Percentiles rank a stretch among this genome's conserved stretches.
Conservation (phyloP, 2,888 invertebrate species). For the Polyommatus icarus region DNA sequence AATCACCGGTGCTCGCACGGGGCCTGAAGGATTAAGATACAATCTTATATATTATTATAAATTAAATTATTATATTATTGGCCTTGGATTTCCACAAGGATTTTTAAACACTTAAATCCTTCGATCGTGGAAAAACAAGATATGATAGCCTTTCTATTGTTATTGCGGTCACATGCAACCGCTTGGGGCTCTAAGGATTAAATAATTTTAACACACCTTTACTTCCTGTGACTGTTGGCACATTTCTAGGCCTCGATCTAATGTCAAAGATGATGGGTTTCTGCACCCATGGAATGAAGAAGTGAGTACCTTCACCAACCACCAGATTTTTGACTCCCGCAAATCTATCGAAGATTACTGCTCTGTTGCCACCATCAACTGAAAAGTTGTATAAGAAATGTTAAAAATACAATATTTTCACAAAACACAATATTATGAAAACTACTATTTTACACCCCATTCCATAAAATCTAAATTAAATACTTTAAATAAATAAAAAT, state of each 20-base stretch:
- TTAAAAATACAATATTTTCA: constrained; percentile 11
- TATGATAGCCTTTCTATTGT: too few relatives aligned
- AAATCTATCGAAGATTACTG: constrained; percentile 99
- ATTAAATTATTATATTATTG: too few relatives aligned
- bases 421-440: too few relatives aligned
- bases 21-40: too few relatives aligned
- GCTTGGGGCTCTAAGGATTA: background rate
- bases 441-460: too few relatives aligned
- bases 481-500: too few relatives aligned
- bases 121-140: too few relatives aligned
- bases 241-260: constrained; percentile 96
- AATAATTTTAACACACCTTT: constrained; percentile 84
- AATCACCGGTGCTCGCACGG: too few relatives aligned
- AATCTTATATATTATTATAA: too few relatives aligned
- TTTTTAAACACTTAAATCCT: background rate
- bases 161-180: too few relatives aligned
- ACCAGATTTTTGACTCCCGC: constrained; percentile 95
- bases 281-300: constrained; percentile 99
- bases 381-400: constrained; percentile 51
- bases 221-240: constrained; percentile 98
- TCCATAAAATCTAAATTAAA: background rate
- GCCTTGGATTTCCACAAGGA: background rate
- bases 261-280: constrained; percentile 99
- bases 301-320: constrained; percentile 99
- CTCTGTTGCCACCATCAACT: constrained; percentile 99